phyloP scores from a whole-genome alignment of 2,113 vertebrate species.

The Bungarus multicinctus region DNA sequence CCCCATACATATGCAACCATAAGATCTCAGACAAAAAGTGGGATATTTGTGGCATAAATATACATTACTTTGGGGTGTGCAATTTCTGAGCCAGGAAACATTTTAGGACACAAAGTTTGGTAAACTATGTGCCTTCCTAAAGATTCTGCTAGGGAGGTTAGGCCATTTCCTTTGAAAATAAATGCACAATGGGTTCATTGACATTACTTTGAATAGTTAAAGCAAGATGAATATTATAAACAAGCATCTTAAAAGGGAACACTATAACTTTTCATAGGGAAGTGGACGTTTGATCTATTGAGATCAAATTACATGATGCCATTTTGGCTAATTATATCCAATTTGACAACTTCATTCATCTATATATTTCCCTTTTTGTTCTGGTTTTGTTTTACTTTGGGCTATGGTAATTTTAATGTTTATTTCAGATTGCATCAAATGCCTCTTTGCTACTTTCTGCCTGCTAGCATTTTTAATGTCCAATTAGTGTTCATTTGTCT shows the following conservation, averaged over 20 bases:
- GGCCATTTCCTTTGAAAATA: neutral
- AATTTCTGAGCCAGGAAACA: neutral
- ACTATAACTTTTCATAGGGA: neutral
- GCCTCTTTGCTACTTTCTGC: neutral
- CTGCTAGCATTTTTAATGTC: neutral
- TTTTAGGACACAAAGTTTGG: neutral
- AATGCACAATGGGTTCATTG: neutral
- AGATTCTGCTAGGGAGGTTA: neutral
- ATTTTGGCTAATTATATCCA: neutral
- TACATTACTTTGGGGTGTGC: neutral
- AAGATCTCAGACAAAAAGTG: neutral
- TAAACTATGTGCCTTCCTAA: neutral
- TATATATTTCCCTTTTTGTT: neutral
- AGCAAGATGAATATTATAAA: neutral
- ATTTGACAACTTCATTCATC: neutral
- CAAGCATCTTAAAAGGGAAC: neutral
- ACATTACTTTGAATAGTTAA: neutral
- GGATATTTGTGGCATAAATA: neutral
- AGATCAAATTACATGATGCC: neutral
- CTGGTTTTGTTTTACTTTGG: neutral
- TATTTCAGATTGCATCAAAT: neutral
- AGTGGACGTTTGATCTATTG: neutral
- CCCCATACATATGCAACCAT: neutral
- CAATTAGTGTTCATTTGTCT: neutral
- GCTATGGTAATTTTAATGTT: neutral